phyloP scores from a whole-genome alignment of 2,797 vertebrate species.

The Hypotaenidia philippensis region DNA sequence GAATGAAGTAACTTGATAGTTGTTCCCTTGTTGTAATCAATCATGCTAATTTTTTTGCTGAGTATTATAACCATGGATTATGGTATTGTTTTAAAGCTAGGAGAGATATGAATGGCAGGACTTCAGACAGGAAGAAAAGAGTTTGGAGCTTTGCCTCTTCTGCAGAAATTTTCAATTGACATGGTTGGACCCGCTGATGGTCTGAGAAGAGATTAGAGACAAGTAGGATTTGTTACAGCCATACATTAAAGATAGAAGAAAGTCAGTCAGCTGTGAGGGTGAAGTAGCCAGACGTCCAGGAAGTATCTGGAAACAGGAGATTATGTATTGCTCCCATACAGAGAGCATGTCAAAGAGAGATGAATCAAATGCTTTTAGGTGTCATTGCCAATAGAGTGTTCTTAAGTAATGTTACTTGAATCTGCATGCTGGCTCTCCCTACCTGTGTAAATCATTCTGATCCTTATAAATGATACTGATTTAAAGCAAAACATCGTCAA shows the following conservation, averaged over 20 bases:
- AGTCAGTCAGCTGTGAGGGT: background rate
- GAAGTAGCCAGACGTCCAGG: background rate
- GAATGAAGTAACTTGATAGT: background rate
- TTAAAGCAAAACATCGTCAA: background rate
- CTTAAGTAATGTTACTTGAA: background rate
- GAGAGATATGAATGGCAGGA: background rate
- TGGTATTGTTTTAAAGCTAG: background rate
- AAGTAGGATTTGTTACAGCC: background rate
- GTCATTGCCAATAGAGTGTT: background rate
- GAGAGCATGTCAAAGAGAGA: background rate
- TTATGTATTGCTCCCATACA: background rate
- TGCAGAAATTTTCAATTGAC: background rate
- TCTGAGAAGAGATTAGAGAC: background rate
- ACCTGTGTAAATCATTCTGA: background rate
- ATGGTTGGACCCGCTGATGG: background rate
- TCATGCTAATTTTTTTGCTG: background rate
- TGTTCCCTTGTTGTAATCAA: background rate
- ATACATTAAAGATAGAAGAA: background rate
- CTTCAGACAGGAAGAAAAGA: background rate
- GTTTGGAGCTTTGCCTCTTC: background rate
- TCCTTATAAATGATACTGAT: background rate
- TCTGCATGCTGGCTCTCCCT: background rate
- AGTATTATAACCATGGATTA: rapidly evolving
- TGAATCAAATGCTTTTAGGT: background rate
- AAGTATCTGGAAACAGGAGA: background rate